Evolutionary conservation across 2,888 invertebrate species (phyloP).

Genomic region (Selenia dentaria): DNA sequence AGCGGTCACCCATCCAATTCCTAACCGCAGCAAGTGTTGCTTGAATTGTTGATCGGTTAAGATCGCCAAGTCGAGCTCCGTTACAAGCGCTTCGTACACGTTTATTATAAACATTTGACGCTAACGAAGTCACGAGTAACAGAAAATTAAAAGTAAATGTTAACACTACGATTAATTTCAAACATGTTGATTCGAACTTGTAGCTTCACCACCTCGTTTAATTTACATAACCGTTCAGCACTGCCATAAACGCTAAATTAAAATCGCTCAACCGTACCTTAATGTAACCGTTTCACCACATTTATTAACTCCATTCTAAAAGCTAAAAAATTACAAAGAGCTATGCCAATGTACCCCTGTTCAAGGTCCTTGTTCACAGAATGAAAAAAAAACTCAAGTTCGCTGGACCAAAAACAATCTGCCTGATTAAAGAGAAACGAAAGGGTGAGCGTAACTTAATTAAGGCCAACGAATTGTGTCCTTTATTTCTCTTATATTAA

Average conservation of each 20-base stretch:
- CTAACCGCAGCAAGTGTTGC: no score
- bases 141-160: no score
- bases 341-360: constrained; percentile 11
- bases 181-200: no score
- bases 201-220: no score
- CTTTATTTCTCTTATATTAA: constrained; percentile 17
- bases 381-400: constrained; percentile 20
- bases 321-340: constrained; percentile 20
- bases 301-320: constrained; percentile 15
- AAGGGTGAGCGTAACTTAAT: constrained; percentile 22
- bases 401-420: constrained; percentile 27
- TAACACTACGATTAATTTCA: no score
- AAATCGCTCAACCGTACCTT: constrained; percentile 1
- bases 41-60: no score
- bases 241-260: constrained; percentile 7
- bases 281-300: constrained; percentile 9
- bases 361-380: constrained; percentile 9
- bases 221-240: neutral
- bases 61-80: no score
- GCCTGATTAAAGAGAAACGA: constrained; percentile 26
- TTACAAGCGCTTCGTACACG: no score
- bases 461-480: constrained; percentile 25
- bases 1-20: no score
- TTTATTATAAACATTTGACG: no score
- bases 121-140: no score